Evolutionary conservation across 2,113 vertebrate species (phyloP), one percentile per base, ranked within the genome.

Genomic region (Tichodroma muraria): DNA sequence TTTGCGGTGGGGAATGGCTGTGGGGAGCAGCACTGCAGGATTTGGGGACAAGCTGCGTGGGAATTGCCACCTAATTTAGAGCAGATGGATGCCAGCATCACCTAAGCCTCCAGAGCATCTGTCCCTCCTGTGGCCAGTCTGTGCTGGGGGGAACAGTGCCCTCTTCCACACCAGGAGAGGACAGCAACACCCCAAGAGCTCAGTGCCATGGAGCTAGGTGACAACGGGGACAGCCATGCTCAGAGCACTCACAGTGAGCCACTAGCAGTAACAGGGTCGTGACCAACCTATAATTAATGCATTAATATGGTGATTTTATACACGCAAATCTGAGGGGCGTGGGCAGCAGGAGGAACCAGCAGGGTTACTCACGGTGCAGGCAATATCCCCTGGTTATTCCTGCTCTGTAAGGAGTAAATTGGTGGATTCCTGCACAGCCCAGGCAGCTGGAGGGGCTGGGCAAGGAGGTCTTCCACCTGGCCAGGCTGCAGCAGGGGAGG

Each of bases 311-410:
- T 5, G 8, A 60, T 90, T 89, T 85, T 89, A 91, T 24, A 35
- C 21, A 79, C 14, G 60, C 19, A 35, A 4, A 44, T 25, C 27
- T 0, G 0, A 38, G 56, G 52, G 65, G 24, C 0, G 0, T 9
- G 21, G 61, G 76, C 59, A 89, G 61, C 40, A 75, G n/a, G 37
- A 80, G 38, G 53, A 80, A 63, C 15, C 56, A 70, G 50, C 49
- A 60, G 63, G 35, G 75, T 49, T 66, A 22, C 31, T 73, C 3
- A 1, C 22, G 66, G 35, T 37, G 52, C 31, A 73, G 61, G 35
- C 4, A 5, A n/a, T 10, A 53, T 28, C 53, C 38, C 57, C 57
- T 24, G 28, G 56, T 79, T 75, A n/a, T 53, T 70, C n/a, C 52
- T 63, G 75, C 47, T 45, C 65, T 3, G 4, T 49, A 8, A 54